A percentile compares a stretch with the other conserved stretches of the same genome.
Evolutionary conservation across 2,888 invertebrate species (phyloP).

Genomic region (Lasiommata megera): DNA sequence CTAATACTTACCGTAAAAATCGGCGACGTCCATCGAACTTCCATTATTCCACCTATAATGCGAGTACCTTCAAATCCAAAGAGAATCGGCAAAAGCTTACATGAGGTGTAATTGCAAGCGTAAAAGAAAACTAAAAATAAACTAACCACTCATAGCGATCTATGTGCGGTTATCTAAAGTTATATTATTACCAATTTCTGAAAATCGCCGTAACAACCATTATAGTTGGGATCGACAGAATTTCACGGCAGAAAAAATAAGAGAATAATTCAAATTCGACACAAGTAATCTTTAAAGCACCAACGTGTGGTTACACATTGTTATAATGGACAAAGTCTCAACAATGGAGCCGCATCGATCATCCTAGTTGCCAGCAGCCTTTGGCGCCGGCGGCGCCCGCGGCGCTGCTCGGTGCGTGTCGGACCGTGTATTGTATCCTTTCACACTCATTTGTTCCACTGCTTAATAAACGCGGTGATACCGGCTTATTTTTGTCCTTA

Average conservation of each 20-base stretch:
- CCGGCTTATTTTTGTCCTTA: neutral
- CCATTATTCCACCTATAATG: no score
- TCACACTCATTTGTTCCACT: conserved; percentile 32
- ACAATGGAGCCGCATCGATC: conserved; percentile 30
- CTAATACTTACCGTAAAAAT: no score
- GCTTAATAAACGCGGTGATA: conserved; percentile 18
- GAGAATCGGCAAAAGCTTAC: no score
- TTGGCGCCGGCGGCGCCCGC: conserved; percentile 64
- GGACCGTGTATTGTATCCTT: conserved; percentile 34
- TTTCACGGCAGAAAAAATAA: neutral
- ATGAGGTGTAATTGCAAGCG: no score
- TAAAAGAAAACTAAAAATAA: no score
- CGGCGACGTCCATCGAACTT: no score
- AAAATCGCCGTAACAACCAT: neutral
- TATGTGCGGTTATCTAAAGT: no score
- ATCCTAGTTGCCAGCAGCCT: neutral
- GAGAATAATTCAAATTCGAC: neutral
- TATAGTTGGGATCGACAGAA: neutral
- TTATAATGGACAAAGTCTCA: conserved; percentile 5
- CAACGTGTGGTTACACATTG: neutral
- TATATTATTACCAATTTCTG: no score
- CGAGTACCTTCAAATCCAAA: no score
- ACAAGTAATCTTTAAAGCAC: neutral
- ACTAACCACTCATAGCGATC: no score
- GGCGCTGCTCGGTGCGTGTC: conserved; percentile 35